These are phyloP conservation scores for Pachydiplax longipennis DNA, from an alignment of 2,888 invertebrate species.

Conservation along the genomic window DNA sequence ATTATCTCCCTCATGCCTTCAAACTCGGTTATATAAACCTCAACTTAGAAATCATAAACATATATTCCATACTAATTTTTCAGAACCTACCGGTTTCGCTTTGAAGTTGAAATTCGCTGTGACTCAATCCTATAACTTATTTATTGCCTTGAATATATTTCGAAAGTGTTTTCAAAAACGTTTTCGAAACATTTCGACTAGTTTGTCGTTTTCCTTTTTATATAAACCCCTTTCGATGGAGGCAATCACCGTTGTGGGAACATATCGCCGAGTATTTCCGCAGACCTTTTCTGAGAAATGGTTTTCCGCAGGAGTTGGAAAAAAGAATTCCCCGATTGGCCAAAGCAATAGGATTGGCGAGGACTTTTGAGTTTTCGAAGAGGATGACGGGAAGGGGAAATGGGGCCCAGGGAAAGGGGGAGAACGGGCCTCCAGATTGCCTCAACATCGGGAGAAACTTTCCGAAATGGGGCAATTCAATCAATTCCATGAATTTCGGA, in stretches of 20 bases:
- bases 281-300: background rate
- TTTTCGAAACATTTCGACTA: too few species aligned
- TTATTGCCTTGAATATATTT: too few species aligned
- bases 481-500: conserved; percentile 9
- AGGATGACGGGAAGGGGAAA: background rate
- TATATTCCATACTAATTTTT: too few species aligned
- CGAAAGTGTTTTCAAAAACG: too few species aligned
- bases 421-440: background rate
- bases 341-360: background rate
- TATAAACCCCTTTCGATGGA: too few species aligned
- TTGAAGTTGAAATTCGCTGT: too few species aligned
- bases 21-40: too few species aligned
- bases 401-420: background rate
- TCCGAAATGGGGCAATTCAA: conserved; percentile 27
- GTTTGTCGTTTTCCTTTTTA: background rate
- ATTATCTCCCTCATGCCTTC: too few species aligned
- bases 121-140: too few species aligned
- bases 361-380: background rate
- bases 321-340: background rate
- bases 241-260: too few species aligned
- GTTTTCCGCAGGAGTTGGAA: background rate
- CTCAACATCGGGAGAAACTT: conserved; percentile 18
- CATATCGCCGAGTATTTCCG: background rate
- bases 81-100: too few species aligned
- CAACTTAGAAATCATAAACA: too few species aligned